phyloP scores from a whole-genome alignment of 2,113 vertebrate genomes.

The Dromaius novaehollandiae region DNA sequence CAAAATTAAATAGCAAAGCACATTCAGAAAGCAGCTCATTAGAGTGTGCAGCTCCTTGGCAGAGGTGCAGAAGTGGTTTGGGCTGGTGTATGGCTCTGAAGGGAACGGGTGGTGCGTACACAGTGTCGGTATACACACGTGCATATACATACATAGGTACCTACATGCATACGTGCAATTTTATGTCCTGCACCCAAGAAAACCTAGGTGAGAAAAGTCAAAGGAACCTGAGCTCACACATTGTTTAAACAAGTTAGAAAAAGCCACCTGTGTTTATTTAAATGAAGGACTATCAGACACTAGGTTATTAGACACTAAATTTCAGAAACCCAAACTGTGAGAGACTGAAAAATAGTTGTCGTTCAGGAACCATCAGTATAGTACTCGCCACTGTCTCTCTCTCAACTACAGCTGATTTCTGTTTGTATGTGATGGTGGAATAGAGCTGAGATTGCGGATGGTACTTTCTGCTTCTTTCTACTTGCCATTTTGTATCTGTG shows the following conservation, averaged over 20 bases:
- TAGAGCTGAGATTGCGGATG: not conserved
- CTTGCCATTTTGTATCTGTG: not conserved
- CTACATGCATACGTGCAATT: rapidly evolving
- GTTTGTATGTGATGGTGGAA: not conserved
- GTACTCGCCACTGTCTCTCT: not conserved
- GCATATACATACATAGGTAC: not conserved
- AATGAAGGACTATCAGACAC: not conserved
- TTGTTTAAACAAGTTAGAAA: not conserved
- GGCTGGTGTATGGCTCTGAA: not conserved
- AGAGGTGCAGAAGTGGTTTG: not conserved
- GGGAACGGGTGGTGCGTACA: not conserved
- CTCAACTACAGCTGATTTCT: not conserved
- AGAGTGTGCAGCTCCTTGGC: not conserved
- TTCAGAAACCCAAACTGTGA: not conserved
- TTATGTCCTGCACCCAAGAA: not conserved
- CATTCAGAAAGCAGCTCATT: not conserved
- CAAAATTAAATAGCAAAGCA: conserved; percentile 7
- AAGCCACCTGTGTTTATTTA: not conserved
- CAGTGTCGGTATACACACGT: not conserved
- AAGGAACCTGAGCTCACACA: not conserved
- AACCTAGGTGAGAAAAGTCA: not conserved
- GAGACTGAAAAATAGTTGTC: not conserved
- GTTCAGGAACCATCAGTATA: not conserved
- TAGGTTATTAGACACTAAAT: not conserved
- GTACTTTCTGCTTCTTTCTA: not conserved